Conservation (phyloP, 2,888 invertebrate species). For the Diadegma fenestrale region DNA sequence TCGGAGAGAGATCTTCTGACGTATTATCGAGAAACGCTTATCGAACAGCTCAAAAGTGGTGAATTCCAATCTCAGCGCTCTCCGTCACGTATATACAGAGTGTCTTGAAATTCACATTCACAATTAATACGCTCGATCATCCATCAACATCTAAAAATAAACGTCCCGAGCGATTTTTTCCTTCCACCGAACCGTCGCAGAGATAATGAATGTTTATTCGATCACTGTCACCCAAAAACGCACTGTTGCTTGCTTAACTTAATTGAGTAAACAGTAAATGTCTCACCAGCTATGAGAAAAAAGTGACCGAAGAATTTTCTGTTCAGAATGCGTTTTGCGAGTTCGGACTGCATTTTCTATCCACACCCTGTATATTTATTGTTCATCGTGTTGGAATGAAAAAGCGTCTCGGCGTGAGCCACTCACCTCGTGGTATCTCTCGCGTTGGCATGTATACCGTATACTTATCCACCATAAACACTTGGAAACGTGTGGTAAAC, state of each 20-base stretch:
- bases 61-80: constrained; percentile 52
- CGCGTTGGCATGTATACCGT: constrained; percentile 42
- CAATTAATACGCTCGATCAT: background rate
- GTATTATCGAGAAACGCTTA: constrained; percentile 56
- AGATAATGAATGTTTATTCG: background rate
- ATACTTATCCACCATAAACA: constrained; percentile 69
- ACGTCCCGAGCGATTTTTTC: background rate
- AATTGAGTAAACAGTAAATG: background rate
- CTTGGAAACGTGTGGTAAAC: constrained; percentile 64
- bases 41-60: constrained; percentile 40
- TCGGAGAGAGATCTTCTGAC: constrained; percentile 20
- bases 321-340: background rate
- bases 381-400: constrained; percentile 24
- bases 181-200: background rate
- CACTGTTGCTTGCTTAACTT: too few species aligned
- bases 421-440: constrained; percentile 33
- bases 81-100: constrained; percentile 16
- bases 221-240: too few species aligned
- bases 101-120: background rate
- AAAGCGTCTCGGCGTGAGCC: constrained; percentile 38
- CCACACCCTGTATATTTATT: constrained; percentile 16
- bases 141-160: background rate
- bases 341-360: background rate
- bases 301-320: background rate
- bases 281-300: background rate